Evolutionary conservation across 2,888 invertebrate genomes (phyloP).

Genomic region (Mimumesa dahlbomi): DNA sequence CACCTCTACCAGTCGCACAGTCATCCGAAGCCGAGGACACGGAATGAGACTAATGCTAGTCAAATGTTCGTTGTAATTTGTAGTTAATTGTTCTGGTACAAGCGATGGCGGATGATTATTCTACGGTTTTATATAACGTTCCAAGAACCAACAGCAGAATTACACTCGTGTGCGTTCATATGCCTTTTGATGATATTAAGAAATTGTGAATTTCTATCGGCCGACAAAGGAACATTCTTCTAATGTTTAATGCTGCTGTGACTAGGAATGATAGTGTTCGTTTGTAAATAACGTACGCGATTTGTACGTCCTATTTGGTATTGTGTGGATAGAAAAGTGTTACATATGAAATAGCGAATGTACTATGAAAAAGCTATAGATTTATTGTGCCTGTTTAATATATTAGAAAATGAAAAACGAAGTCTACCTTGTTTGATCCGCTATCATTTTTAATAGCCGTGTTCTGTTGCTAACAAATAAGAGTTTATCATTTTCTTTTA

Average conservation of each 20-base stretch:
- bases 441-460: conserved; percentile 24
- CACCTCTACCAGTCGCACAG: conserved; percentile 63
- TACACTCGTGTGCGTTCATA: conserved; percentile 14
- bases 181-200: no score
- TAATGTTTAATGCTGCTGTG: conserved; percentile 45
- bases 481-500: no score
- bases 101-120: conserved; percentile 10
- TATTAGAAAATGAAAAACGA: conserved; percentile 29
- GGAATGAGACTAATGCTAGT: conserved; percentile 64
- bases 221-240: conserved; percentile 35
- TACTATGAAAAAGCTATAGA: conserved; percentile 32
- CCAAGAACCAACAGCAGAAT: conserved; percentile 10
- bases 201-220: conserved; percentile 25
- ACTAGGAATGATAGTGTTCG: conserved; percentile 42
- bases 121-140: conserved; percentile 28
- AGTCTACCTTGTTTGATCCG: conserved; percentile 33
- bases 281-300: conserved; percentile 47
- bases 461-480: conserved; percentile 18
- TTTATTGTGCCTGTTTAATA: conserved; percentile 42
- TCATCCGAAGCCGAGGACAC: conserved; percentile 68
- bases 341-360: conserved; percentile 33
- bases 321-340: conserved; percentile 34
- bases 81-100: conserved; percentile 37
- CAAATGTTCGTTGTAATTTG: conserved; percentile 47
- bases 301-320: conserved; percentile 30